phyloP scores from a whole-genome alignment of 2,113 vertebrate species.

The Eira barbara region DNA sequence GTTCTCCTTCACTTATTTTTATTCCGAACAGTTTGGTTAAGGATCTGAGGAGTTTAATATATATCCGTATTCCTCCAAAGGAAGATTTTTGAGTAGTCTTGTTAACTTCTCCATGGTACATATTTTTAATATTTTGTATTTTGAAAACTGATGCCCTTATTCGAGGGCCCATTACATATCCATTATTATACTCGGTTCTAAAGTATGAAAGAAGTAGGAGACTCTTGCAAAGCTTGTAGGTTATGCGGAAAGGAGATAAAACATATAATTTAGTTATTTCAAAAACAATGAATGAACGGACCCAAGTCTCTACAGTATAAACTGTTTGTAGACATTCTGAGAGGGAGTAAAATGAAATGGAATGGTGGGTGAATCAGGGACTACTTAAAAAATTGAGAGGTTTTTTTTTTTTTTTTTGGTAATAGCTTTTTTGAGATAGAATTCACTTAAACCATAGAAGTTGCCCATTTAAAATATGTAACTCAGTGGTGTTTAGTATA shows the following conservation, averaged over 20 bases:
- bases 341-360: neutral
- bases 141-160: conserved; percentile 20
- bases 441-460: neutral
- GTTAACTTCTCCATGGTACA: neutral
- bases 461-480: neutral
- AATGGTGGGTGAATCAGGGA: neutral
- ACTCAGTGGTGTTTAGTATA: neutral
- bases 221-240: neutral
- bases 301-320: neutral
- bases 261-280: conserved; percentile 21
- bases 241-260: neutral
- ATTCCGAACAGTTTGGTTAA: neutral
- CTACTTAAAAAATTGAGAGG: neutral
- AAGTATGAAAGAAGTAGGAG: conserved; percentile 12
- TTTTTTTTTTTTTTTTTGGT: neutral
- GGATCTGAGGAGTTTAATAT: neutral
- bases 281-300: neutral
- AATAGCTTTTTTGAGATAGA: conserved; percentile 12
- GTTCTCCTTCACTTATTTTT: neutral
- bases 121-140: conserved; percentile 27
- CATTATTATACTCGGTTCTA: conserved; percentile 22
- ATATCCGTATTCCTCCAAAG: neutral
- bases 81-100: conserved; percentile 17
- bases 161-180: neutral
- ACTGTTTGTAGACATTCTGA: neutral